Percentiles rank a stretch among this genome's conserved stretches.
These are phyloP conservation scores for Mystacides longicornis DNA, from an alignment of 2,888 invertebrate genomes.

Conservation along the genomic window DNA sequence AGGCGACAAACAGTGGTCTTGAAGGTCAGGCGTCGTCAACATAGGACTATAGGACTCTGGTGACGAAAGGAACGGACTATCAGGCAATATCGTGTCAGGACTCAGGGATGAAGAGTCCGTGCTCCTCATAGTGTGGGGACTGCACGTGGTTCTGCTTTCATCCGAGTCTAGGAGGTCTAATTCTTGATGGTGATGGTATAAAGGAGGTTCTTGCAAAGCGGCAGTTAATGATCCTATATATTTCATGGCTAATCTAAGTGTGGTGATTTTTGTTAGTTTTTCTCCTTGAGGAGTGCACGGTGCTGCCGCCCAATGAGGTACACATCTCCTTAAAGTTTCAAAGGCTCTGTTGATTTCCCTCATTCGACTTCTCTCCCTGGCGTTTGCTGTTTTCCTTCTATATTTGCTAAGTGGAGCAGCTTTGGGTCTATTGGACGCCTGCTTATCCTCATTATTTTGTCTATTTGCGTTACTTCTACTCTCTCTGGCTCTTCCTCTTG, in stretches of 20 bases:
- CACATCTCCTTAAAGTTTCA: slow-evolving; percentile 68
- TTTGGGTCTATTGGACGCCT: slow-evolving; percentile 48
- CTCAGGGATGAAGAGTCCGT: slow-evolving; percentile 22
- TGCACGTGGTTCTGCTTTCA: slow-evolving; percentile 24
- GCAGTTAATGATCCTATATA: slow-evolving; percentile 74
- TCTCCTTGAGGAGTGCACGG: slow-evolving; percentile 40
- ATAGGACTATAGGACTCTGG: slow-evolving; percentile 24
- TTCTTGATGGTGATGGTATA: slow-evolving; percentile 17
- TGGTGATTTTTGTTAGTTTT: slow-evolving; percentile 85
- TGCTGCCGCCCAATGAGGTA: slow-evolving; percentile 55
- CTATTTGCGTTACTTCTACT: slow-evolving; percentile 31
- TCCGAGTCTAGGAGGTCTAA: slow-evolving; percentile 22
- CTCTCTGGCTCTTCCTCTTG: slow-evolving; percentile 40
- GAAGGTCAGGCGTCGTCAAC: slow-evolving; percentile 23
- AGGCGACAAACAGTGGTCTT: slow-evolving; percentile 22
- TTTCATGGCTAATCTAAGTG: slow-evolving; percentile 77
- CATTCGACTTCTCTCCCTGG: slow-evolving; percentile 80
- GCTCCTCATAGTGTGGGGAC: slow-evolving; percentile 20
- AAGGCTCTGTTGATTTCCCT: slow-evolving; percentile 86
- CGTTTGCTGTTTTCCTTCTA: slow-evolving; percentile 83
- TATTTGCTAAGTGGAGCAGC: slow-evolving; percentile 80
- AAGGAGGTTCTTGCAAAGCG: slow-evolving; percentile 46
- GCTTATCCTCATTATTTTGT: slow-evolving; percentile 11
- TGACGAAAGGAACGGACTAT: slow-evolving; percentile 24
- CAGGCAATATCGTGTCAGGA: slow-evolving; percentile 23